Percentiles rank a stretch among this genome's conserved stretches.
These are phyloP conservation scores for Pao palembangensis DNA, from an alignment of 2,113 vertebrate genomes.

Conservation along the genomic window DNA sequence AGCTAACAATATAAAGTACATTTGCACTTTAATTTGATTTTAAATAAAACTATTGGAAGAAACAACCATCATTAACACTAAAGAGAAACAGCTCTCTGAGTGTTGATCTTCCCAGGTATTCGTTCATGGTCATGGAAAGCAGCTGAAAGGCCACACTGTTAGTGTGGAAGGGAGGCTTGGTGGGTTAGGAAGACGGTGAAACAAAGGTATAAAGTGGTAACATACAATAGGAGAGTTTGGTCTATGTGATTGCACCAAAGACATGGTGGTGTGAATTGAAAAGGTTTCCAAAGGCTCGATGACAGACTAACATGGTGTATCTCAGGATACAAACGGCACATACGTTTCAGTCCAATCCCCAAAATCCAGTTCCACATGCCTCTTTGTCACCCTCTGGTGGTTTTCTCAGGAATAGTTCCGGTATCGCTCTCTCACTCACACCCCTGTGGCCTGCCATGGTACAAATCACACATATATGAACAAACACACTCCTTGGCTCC, in stretches of 20 bases:
- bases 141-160: constrained; percentile 44
- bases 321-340: constrained; percentile 38
- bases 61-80: constrained; percentile 23
- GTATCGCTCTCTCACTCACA: constrained; percentile 9
- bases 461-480: constrained; percentile 8
- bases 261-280: constrained; percentile 47
- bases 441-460: neutral
- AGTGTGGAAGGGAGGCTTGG: constrained; percentile 13
- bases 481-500: constrained; percentile 63
- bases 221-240: constrained; percentile 40
- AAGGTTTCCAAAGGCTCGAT: constrained; percentile 34
- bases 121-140: constrained; percentile 19
- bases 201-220: constrained; percentile 15
- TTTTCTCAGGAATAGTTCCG: constrained; percentile 46
- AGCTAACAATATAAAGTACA: constrained; percentile 54
- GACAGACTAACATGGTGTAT: constrained; percentile 30
- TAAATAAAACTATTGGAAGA: constrained; percentile 30
- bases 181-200: constrained; percentile 22
- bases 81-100: constrained; percentile 33
- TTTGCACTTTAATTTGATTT: constrained; percentile 39
- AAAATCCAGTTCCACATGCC: constrained; percentile 31
- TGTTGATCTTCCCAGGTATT: constrained; percentile 20
- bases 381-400: constrained; percentile 68
- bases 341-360: constrained; percentile 33
- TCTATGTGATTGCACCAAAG: constrained; percentile 39